Conservation (phyloP, 1,140 invertebrate species). For the Pissodes strobi region DNA sequence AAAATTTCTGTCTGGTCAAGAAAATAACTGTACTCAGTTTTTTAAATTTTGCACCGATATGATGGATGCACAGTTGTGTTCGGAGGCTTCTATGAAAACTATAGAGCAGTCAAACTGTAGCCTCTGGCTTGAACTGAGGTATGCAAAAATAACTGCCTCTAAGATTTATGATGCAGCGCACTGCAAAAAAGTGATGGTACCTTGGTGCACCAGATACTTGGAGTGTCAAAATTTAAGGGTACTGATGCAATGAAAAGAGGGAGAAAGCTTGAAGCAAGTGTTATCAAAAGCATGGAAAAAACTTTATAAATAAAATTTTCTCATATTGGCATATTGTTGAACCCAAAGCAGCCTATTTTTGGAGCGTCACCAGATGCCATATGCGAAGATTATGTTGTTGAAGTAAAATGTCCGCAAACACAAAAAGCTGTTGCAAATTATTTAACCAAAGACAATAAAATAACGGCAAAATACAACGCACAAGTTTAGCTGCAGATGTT, state of each 20-base stretch:
- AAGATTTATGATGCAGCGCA: constrained; percentile 50
- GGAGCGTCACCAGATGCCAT: too few relatives aligned
- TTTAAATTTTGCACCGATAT: constrained; percentile 17
- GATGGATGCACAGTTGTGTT: constrained; percentile 35
- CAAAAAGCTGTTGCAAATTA: constrained; percentile 51
- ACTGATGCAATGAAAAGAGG: too few relatives aligned
- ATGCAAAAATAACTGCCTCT: constrained; percentile 55
- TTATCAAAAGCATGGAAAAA: constrained; percentile 33
- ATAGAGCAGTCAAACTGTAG: too few relatives aligned
- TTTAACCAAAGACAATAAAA: too few relatives aligned
- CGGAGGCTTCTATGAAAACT: too few relatives aligned
- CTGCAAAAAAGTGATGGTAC: constrained; percentile 50
- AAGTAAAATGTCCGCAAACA: constrained; percentile 57
- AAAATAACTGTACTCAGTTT: too few relatives aligned
- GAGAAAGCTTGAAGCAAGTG: constrained; percentile 48
- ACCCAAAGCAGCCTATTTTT: constrained; percentile 48
- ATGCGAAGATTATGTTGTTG: too few relatives aligned
- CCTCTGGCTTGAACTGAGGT: too few relatives aligned
- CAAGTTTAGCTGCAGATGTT: constrained; percentile 61
- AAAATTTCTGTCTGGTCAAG: too few relatives aligned
- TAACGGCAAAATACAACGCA: too few relatives aligned
- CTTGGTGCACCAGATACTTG: constrained; percentile 49
- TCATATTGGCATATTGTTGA: too few relatives aligned
- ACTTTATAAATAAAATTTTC: constrained; percentile 20
- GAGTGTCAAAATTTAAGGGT: constrained; percentile 41